Conservation (phyloP, 2,797 vertebrate genomes). For the Caiman crocodilus region DNA sequence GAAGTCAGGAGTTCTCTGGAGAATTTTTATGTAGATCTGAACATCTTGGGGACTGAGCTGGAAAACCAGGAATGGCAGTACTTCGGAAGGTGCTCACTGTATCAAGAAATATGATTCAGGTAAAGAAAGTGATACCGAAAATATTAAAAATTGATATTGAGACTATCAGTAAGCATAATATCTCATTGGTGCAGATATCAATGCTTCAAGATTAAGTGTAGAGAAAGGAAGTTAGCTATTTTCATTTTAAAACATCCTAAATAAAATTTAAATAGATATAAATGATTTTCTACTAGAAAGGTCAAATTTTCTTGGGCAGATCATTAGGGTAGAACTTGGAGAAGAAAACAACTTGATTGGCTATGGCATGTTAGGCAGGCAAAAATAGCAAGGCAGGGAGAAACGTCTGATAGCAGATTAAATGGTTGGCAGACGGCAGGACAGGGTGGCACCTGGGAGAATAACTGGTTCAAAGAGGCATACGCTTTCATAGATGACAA, state of each 20-base stretch:
- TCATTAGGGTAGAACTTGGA: neutral
- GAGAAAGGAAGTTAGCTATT: too few species aligned
- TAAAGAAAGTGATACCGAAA: neutral
- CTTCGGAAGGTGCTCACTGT: neutral
- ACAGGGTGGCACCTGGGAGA: too few species aligned
- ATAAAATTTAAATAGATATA: neutral
- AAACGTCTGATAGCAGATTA: neutral
- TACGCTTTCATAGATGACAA: too few species aligned
- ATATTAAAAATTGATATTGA: neutral
- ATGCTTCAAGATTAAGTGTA: neutral
- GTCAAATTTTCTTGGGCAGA: neutral
- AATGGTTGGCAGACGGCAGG: neutral
- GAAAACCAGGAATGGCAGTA: neutral
- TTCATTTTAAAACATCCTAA: neutral
- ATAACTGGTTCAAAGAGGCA: too few species aligned
- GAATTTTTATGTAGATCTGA: neutral
- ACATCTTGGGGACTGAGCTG: neutral
- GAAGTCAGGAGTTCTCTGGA: neutral
- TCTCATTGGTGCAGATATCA: neutral
- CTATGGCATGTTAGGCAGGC: neutral
- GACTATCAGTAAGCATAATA: neutral
- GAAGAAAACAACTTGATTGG: neutral
- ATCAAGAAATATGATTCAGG: neutral
- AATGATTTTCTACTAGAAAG: neutral
- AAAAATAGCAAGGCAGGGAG: neutral